Conservation (phyloP, 2,888 invertebrate species). For the Mesorhabditis belari region DNA sequence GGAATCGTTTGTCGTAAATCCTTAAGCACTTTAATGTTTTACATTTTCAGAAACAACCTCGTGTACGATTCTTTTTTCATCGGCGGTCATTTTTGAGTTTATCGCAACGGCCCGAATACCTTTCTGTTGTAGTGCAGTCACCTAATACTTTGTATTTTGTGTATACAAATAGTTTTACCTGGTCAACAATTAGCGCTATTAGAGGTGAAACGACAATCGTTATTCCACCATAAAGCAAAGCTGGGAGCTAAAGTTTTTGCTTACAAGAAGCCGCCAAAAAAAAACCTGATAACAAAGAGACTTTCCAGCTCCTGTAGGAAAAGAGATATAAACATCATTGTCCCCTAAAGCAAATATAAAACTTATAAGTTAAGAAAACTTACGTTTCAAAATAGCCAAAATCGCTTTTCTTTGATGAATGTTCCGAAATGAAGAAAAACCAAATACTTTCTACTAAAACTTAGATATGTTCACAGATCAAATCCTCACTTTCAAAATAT, state of each 20-base stretch:
- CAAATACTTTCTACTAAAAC: neutral
- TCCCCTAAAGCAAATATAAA: constrained; percentile 54
- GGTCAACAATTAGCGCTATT: constrained; percentile 83
- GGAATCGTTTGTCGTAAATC: constrained; percentile 58
- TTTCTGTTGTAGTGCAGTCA: constrained; percentile 72
- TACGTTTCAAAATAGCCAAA: neutral
- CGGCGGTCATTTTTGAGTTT: constrained; percentile 78
- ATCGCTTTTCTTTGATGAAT: neutral
- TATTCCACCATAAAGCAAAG: constrained; percentile 71
- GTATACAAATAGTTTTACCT: constrained; percentile 10
- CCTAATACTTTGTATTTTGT: too few relatives aligned
- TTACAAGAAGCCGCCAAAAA: neutral
- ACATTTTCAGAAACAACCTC: constrained; percentile 48
- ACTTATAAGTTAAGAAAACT: constrained; percentile 1
- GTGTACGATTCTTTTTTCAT: constrained; percentile 72
- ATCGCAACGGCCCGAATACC: constrained; percentile 79
- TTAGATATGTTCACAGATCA: neutral
- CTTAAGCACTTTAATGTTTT: constrained; percentile 6
- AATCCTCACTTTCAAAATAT: neutral
- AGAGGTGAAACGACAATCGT: constrained; percentile 92
- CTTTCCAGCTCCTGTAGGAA: constrained; percentile 95
- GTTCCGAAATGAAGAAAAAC: neutral
- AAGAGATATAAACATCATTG: constrained; percentile 85
- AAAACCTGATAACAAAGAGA: constrained; percentile 86
- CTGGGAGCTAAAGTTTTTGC: constrained; percentile 71